phyloP scores from a whole-genome alignment of 2,888 invertebrate species.

The Xestobium rufovillosum region DNA sequence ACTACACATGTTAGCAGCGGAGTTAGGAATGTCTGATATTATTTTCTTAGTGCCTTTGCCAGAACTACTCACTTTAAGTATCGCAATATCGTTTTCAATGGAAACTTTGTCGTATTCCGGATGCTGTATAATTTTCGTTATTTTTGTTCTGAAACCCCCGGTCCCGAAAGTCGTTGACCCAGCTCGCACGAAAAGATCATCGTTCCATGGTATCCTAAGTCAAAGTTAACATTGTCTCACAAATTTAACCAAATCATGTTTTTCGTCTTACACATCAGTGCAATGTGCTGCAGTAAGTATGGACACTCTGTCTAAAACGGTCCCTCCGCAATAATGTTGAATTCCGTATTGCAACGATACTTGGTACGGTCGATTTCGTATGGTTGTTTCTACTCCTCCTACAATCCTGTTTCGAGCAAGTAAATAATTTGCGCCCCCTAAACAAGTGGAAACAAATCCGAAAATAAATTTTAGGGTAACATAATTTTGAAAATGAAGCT shows the following conservation, averaged over 20 bases:
- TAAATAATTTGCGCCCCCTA: neutral
- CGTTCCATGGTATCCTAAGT: too few species aligned
- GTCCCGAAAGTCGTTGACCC: neutral
- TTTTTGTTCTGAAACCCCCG: neutral
- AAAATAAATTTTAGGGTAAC: too few species aligned
- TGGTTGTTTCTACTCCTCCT: slow-evolving; percentile 25
- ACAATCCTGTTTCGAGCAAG: slow-evolving; percentile 23
- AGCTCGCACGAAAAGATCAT: neutral
- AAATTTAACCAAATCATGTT: too few species aligned
- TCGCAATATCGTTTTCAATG: slow-evolving; percentile 1
- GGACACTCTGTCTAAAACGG: neutral
- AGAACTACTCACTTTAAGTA: neutral
- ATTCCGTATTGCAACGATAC: slow-evolving; percentile 11
- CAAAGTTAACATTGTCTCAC: too few species aligned
- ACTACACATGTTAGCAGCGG: too few species aligned
- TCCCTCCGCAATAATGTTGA: neutral
- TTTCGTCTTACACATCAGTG: neutral
- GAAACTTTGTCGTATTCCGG: neutral
- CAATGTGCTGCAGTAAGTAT: neutral
- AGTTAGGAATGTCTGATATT: too few species aligned
- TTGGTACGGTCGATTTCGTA: slow-evolving; percentile 23
- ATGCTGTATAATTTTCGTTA: neutral
- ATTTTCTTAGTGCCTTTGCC: too few species aligned
- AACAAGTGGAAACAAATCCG: neutral
- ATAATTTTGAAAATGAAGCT: neutral